Base-by-base conservation (phyloP, 2,888 invertebrate genomes). In the Polylopha cassiicola region DNA sequence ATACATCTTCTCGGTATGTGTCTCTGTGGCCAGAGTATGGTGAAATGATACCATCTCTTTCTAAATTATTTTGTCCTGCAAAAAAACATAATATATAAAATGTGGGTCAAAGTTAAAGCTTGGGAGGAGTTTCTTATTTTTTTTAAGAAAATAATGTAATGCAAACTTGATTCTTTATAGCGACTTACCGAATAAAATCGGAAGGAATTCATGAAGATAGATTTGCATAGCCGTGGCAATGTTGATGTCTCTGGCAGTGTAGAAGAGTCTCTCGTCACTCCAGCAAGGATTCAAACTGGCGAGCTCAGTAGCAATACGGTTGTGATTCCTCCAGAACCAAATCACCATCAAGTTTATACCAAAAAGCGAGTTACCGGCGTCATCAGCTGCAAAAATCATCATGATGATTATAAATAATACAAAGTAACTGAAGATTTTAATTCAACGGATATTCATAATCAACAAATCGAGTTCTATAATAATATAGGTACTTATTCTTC, bases 251-350 rank as follows among this genome's bases (percentile, higher is more conserved):
- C 68, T 52, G 0, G 72, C 53, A 0, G 49, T 51, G 8, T 53
- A 33, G 39, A 66, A 73, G 1, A 70, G 44, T 22, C 46, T 53
- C 0, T 69, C 60, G 10, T 73, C 73, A 9, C 50, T 47, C 73
- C 73, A 73, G 32, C 61, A 63, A 1, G 67, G 65, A 11, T 73
- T 73, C 0, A 67, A 32, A 1, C 18, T 8, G 0, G 50, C 44
- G 16, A 73, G 39, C 3, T 55, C 24, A 0, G 43, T 45, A 0
- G 71, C 71, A 6, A 73, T 53, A 0, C 41, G 37, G 18, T 70
- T 72, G 43, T 73, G 72, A 4, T 62, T 43, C 6, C 70, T 57
- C 61, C 63, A 69, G 6, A 58, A 53, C 60, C 62, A 65, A 3
- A 70, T 53, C 1, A 51, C 36, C 2, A 64, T 46, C 1, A 70